These are phyloP conservation scores for Tonatia bakeri DNA, from an alignment of 2,113 vertebrate species.

Conservation along the genomic window DNA sequence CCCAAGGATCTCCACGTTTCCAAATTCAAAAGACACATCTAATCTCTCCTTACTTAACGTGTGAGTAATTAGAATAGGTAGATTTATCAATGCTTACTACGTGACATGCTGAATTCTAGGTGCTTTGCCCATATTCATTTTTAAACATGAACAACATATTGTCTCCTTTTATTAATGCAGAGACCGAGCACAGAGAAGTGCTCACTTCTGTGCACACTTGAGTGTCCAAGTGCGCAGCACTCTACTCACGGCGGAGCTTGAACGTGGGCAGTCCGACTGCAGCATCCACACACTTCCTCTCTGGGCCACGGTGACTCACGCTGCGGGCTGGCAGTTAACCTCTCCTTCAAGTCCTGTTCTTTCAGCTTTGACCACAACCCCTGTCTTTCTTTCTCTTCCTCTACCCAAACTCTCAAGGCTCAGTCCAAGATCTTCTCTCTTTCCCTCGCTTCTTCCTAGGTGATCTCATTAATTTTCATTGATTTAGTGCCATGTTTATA, in stretches of 20 bases:
- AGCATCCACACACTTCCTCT: accelerated
- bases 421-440: not conserved
- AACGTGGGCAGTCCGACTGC: not conserved
- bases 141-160: not conserved
- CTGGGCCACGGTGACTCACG: accelerated
- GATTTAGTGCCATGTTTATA: not conserved
- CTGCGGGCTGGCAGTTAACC: not conserved
- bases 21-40: not conserved
- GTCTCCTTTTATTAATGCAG: not conserved
- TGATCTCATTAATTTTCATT: not conserved
- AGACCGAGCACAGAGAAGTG: not conserved
- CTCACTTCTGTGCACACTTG: no score
- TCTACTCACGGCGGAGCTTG: not conserved
- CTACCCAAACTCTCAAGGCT: not conserved
- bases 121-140: not conserved
- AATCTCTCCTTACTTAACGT: not conserved
- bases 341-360: not conserved
- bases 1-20: not conserved
- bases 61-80: not conserved
- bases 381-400: not conserved
- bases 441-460: not conserved
- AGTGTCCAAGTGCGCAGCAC: not conserved
- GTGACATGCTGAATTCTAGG: no score
- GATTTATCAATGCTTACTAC: not conserved
- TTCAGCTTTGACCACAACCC: not conserved